These are phyloP conservation scores for Rhamnusium bicolor DNA, from an alignment of 2,888 invertebrate genomes.

Conservation along the genomic window DNA sequence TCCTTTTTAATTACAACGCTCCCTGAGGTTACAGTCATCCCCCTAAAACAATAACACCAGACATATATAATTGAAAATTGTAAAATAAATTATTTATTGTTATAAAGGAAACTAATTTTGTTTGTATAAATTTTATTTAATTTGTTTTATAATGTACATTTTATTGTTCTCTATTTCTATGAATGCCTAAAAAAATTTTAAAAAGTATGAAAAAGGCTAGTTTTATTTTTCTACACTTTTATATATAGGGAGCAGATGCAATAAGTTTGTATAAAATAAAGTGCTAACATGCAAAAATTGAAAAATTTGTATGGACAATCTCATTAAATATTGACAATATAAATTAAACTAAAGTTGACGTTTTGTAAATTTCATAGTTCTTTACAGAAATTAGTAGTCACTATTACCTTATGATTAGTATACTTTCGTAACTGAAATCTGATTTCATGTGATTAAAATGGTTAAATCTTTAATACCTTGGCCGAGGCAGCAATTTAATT, in stretches of 20 bases:
- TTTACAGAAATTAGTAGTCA: neutral
- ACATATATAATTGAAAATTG: neutral
- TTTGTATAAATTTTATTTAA: neutral
- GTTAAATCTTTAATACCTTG: neutral
- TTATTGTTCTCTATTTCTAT: neutral
- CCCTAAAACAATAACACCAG: conserved; percentile 77
- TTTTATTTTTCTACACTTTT: neutral
- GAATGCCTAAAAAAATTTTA: neutral
- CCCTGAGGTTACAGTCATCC: conserved; percentile 97
- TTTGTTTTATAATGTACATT: neutral
- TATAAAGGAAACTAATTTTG: neutral
- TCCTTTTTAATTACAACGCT: conserved; percentile 93
- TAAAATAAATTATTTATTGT: neutral
- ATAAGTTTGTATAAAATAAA: neutral
- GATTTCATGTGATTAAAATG: neutral
- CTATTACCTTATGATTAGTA: neutral
- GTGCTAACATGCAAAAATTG: neutral
- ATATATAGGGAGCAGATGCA: neutral
- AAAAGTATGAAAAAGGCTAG: neutral
- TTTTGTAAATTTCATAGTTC: neutral
- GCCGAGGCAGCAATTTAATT: neutral
- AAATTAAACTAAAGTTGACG: neutral
- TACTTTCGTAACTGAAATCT: neutral
- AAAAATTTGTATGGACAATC: neutral
- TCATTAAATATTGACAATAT: neutral